Evolutionary conservation across 1,140 invertebrate genomes (phyloP).

Genomic region (Cryptotermes secundus): DNA sequence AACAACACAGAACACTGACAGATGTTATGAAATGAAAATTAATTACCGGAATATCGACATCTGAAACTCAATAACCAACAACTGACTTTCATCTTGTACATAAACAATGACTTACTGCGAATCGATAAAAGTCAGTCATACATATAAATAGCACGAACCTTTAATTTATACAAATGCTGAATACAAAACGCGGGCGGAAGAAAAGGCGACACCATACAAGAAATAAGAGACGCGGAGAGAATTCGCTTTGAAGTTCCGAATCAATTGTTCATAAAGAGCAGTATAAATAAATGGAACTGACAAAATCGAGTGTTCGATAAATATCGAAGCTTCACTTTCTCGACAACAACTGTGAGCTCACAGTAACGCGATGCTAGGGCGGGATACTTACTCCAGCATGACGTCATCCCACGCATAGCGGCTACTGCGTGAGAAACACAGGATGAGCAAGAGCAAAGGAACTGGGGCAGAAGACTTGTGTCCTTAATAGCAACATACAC

Average conservation of each 20-base stretch:
- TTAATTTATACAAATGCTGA: neutral
- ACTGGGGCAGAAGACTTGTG: no score
- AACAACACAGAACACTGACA: no score
- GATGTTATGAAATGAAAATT: no score
- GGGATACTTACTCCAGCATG: no score
- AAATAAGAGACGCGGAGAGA: neutral
- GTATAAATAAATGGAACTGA: neutral
- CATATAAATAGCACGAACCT: neutral
- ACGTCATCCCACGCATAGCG: no score
- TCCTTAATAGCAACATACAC: no score
- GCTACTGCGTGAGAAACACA: no score
- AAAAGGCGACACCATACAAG: neutral
- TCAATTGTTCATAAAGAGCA: neutral
- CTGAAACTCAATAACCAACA: neutral
- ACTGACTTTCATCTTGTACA: neutral
- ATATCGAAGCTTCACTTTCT: neutral
- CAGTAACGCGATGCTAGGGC: no score
- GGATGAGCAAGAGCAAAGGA: no score
- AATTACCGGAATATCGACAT: no score
- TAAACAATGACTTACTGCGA: neutral
- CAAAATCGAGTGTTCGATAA: neutral
- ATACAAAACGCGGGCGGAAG: neutral
- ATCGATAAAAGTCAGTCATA: neutral
- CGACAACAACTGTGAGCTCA: no score
- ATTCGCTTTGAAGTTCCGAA: no score